phyloP scores from a whole-genome alignment of 53 echinoderm and acorn worm species.

The Holothuria leucospilota region DNA sequence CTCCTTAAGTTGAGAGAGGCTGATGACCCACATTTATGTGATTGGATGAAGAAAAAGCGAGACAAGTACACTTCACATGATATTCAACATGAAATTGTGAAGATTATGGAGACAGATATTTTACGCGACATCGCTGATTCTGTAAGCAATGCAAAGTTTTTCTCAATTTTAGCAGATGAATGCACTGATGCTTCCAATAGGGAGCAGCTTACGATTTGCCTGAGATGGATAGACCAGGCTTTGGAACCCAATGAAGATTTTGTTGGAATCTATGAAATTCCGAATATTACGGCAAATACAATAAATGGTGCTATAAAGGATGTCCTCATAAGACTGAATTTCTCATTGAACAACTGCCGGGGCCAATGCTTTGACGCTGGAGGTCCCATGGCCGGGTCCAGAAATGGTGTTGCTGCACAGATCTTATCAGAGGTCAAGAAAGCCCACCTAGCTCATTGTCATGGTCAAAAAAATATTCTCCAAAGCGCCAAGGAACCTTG shows the following conservation, averaged over 20 bases:
- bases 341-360: background rate
- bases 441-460: no score
- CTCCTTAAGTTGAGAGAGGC: conserved; percentile 1
- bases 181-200: conserved; percentile 22
- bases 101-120: conserved; percentile 9
- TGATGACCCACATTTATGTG: conserved; percentile 7
- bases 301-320: conserved; percentile 19
- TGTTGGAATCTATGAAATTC: conserved; percentile 12
- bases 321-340: background rate
- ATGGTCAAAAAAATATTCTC: no score
- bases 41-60: conserved; percentile 26
- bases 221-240: conserved; percentile 10
- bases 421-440: no score
- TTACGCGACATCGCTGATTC: conserved; percentile 5
- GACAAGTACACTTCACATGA: conserved; percentile 22
- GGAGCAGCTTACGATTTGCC: conserved; percentile 18
- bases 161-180: conserved; percentile 34
- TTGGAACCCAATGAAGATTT: conserved; percentile 35
- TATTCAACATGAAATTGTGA: conserved; percentile 20
- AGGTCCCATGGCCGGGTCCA: conserved; percentile 25
- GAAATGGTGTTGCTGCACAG: conserved; percentile 6
- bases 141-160: conserved; percentile 2
- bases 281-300: conserved; percentile 30
- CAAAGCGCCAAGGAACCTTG: no score
- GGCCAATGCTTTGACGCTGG: conserved; percentile 31